phyloP scores from a whole-genome alignment of 2,113 vertebrate genomes.

The Tragelaphus imberbis region DNA sequence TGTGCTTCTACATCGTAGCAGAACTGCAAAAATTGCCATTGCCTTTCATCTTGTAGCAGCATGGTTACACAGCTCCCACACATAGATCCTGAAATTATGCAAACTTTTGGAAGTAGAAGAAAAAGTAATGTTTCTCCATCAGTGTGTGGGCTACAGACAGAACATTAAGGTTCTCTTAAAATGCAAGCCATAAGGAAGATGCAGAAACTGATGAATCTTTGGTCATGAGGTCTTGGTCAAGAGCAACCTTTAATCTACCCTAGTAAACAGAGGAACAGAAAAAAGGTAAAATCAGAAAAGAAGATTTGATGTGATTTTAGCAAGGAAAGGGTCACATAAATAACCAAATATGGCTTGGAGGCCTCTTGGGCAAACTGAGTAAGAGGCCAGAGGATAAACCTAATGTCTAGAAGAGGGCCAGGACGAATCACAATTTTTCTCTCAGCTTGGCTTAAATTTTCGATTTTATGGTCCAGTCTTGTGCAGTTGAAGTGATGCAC shows the following conservation, averaged over 20 bases:
- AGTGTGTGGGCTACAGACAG: slow-evolving; percentile 44
- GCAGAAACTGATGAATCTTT: background rate
- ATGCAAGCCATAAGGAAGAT: background rate
- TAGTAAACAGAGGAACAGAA: background rate
- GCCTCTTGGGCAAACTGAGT: background rate
- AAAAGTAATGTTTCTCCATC: slow-evolving; percentile 49
- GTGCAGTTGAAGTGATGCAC: background rate
- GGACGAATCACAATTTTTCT: background rate
- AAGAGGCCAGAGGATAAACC: background rate
- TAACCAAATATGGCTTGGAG: background rate
- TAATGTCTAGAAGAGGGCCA: background rate
- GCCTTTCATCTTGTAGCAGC: background rate
- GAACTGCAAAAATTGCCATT: background rate
- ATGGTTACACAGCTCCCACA: slow-evolving; percentile 3
- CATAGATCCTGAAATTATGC: slow-evolving; percentile 41
- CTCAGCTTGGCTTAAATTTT: slow-evolving; percentile 6
- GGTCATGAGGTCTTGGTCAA: background rate
- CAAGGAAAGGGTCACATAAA: background rate
- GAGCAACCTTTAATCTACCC: background rate
- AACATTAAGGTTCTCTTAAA: slow-evolving; percentile 26
- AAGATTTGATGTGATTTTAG: background rate
- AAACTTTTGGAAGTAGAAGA: slow-evolving; percentile 48
- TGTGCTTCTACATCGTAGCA: background rate
- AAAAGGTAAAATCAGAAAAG: background rate
- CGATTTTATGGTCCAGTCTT: background rate